Evolutionary conservation across 2,113 vertebrate species (phyloP).

Genomic region (Paramormyrops kingsleyae): DNA sequence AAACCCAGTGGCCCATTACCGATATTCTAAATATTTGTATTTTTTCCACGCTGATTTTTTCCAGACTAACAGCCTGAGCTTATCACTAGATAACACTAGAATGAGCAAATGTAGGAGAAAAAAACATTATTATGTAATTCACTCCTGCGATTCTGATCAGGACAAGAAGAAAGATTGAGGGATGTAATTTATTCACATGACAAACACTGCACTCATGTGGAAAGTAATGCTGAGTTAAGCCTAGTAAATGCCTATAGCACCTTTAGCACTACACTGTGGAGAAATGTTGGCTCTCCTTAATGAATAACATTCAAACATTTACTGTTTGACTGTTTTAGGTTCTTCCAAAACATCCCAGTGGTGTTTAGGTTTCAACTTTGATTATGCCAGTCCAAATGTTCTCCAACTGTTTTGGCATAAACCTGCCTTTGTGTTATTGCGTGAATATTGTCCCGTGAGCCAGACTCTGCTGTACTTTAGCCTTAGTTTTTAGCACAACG

Average conservation of each 20-base stretch:
- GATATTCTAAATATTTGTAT: not conserved
- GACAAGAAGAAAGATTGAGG: not conserved
- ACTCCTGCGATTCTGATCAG: not conserved
- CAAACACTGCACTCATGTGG: not conserved
- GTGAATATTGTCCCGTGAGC: not conserved
- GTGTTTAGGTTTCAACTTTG: not conserved
- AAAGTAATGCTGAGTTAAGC: not conserved
- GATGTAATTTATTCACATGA: not conserved
- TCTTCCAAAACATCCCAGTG: not conserved
- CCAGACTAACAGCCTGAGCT: not conserved
- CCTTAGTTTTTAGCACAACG: not conserved
- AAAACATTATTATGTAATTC: not conserved
- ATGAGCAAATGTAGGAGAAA: not conserved
- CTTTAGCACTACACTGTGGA: not conserved
- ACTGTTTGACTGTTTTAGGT: not conserved
- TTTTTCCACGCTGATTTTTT: not conserved
- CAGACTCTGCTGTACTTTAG: not conserved
- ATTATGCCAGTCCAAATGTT: not conserved
- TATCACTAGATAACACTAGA: not conserved
- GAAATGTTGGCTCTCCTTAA: not conserved
- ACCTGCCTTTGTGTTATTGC: not conserved
- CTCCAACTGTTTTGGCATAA: not conserved
- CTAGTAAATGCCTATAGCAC: not conserved
- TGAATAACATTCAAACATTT: not conserved
- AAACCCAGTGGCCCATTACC: not conserved